Conservation (phyloP, 2,888 invertebrate genomes). For the Lydus trimaculatus region DNA sequence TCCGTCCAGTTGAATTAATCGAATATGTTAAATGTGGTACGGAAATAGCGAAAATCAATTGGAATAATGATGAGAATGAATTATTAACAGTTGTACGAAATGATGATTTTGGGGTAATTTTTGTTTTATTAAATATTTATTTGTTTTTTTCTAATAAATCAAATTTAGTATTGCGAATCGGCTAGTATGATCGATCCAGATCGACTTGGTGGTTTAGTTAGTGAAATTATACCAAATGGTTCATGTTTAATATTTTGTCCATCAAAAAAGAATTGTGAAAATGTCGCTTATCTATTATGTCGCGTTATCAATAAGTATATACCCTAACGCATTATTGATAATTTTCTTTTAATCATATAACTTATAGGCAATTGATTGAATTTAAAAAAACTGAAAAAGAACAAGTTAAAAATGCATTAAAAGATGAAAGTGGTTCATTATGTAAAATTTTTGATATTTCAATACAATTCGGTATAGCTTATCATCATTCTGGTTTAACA, state of each 20-base stretch:
- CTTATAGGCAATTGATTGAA: slow-evolving; percentile 63
- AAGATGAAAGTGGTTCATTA: slow-evolving; percentile 69
- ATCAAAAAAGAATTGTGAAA: slow-evolving; percentile 92
- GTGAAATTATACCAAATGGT: slow-evolving; percentile 79
- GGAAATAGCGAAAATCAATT: slow-evolving; percentile 64
- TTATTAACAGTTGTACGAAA: slow-evolving; percentile 63
- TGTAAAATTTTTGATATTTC: slow-evolving; percentile 73
- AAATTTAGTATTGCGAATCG: slow-evolving; percentile 67
- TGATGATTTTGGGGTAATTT: slow-evolving; percentile 62
- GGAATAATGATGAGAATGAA: slow-evolving; percentile 62
- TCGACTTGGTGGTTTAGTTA: slow-evolving; percentile 77
- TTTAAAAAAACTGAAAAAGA: slow-evolving; percentile 68
- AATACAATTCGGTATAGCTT: slow-evolving; percentile 85
- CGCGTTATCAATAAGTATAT: slow-evolving; percentile 63
- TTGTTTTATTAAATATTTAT: not conserved
- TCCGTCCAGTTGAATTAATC: slow-evolving; percentile 86
- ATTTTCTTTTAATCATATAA: not conserved
- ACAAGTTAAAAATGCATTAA: slow-evolving; percentile 68
- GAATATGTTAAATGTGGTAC: slow-evolving; percentile 84
- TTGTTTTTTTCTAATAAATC: not conserved
- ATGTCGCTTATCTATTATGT: slow-evolving; percentile 80
- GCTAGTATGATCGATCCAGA: slow-evolving; percentile 77
- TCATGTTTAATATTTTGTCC: slow-evolving; percentile 93
- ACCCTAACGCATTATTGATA: not conserved
- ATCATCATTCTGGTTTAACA: slow-evolving; percentile 91